These are phyloP conservation scores for Anorthoa munda DNA, from an alignment of 2,888 invertebrate genomes.

Conservation along the genomic window DNA sequence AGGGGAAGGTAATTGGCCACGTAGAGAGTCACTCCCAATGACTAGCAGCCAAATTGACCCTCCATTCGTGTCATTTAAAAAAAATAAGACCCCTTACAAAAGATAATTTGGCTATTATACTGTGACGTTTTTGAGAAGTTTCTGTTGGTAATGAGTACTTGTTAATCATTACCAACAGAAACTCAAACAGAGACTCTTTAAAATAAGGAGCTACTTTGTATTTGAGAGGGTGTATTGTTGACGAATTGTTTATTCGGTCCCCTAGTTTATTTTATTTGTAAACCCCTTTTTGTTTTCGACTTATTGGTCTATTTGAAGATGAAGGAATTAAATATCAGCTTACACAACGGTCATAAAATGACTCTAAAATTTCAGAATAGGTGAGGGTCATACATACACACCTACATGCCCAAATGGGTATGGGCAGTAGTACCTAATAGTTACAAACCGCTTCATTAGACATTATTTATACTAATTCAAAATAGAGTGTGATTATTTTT, in stretches of 20 bases:
- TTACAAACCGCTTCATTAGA: background rate
- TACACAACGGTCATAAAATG: too few species aligned
- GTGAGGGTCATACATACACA: background rate
- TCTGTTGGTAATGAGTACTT: constrained; percentile 51
- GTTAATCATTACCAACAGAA: too few species aligned
- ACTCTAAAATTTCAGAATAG: too few species aligned
- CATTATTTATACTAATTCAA: constrained; percentile 38
- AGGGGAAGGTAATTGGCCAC: constrained; percentile 77
- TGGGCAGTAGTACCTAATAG: constrained; percentile 2
- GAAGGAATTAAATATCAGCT: too few species aligned
- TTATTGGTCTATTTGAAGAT: background rate
- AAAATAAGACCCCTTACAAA: constrained; percentile 47
- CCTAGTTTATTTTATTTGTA: background rate
- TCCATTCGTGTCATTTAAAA: constrained; percentile 56
- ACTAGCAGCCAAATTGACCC: constrained; percentile 74
- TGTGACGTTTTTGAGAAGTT: constrained; percentile 52
- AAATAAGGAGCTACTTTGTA: constrained; percentile 25
- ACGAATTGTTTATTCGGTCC: constrained; percentile 5
- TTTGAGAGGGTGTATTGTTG: constrained; percentile 13
- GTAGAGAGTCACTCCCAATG: constrained; percentile 70
- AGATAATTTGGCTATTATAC: constrained; percentile 57
- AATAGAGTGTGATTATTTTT: background rate
- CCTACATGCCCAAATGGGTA: background rate
- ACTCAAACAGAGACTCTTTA: too few species aligned
- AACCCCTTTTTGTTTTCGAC: background rate